Conservation (phyloP, 1,140 invertebrate species). For the Proctacanthus coquilletti region DNA sequence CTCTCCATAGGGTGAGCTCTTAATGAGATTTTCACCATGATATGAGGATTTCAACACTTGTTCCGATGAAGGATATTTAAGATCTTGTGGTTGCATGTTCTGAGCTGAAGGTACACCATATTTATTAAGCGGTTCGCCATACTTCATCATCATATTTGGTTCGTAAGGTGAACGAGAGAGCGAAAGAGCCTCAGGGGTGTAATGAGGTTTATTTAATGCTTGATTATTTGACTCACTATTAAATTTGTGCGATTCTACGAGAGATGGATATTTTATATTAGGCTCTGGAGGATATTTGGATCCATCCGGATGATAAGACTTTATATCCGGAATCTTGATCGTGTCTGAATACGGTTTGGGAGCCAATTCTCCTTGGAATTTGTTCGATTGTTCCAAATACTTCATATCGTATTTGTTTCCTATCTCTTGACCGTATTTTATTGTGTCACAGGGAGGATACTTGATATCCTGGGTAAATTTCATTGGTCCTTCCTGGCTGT, state of each 20-base stretch:
- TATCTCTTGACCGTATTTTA: slow-evolving; percentile 28
- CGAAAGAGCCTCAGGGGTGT: slow-evolving; percentile 14
- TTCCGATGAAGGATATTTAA: slow-evolving; percentile 25
- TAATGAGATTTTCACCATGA: slow-evolving; percentile 25
- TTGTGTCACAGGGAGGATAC: slow-evolving; percentile 19
- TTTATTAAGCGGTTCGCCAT: slow-evolving; percentile 24
- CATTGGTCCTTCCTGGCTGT: slow-evolving; percentile 8
- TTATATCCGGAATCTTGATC: slow-evolving; percentile 24
- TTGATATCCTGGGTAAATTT: slow-evolving; percentile 21
- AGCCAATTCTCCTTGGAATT: slow-evolving; percentile 18
- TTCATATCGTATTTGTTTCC: slow-evolving; percentile 28
- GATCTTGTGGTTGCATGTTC: slow-evolving; percentile 15
- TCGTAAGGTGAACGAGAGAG: slow-evolving; percentile 22
- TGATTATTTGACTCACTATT: not conserved
- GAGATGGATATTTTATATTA: slow-evolving; percentile 5
- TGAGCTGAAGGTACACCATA: slow-evolving; percentile 15
- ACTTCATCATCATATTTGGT: slow-evolving; percentile 27
- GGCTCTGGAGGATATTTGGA: slow-evolving; percentile 3
- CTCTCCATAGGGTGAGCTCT: slow-evolving; percentile 20
- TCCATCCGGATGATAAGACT: slow-evolving; percentile 16
- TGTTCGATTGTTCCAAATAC: slow-evolving; percentile 24
- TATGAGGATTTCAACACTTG: slow-evolving; percentile 12
- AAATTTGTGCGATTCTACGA: not conserved
- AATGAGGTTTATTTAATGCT: slow-evolving; percentile 3
- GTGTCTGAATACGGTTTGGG: slow-evolving; percentile 17